Conservation (phyloP, 2,113 vertebrate genomes). For the Cephalophus harveyi region DNA sequence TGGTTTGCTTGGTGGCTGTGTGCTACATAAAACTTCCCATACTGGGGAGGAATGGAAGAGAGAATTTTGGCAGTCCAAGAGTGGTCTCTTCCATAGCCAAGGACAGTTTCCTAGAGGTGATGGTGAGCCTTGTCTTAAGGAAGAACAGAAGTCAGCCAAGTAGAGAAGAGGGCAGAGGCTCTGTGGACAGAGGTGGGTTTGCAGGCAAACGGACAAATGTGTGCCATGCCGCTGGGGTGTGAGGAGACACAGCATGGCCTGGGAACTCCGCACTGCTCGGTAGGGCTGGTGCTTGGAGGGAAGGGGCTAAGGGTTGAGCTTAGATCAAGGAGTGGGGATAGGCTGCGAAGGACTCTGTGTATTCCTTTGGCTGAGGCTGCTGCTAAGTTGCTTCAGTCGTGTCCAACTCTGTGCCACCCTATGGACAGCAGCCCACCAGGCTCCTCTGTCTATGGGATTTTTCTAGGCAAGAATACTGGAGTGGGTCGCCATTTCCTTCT, state of each 20-base stretch:
- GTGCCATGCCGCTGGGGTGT: background rate
- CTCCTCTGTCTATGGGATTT: background rate
- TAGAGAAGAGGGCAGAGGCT: background rate
- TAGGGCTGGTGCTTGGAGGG: background rate
- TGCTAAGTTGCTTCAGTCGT: background rate
- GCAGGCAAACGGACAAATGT: background rate
- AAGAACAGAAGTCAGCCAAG: background rate
- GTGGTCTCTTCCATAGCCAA: background rate
- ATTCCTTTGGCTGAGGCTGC: background rate
- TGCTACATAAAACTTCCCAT: background rate
- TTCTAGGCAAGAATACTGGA: background rate
- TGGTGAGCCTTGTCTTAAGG: background rate
- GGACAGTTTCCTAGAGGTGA: background rate
- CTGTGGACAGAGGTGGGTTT: background rate
- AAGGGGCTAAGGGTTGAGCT: background rate
- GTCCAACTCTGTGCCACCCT: rapidly evolving
- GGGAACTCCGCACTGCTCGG: background rate
- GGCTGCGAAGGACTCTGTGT: background rate
- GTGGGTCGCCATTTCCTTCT: background rate
- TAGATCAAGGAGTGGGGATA: background rate
- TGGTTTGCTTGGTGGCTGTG: background rate
- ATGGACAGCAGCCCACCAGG: background rate
- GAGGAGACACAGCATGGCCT: background rate
- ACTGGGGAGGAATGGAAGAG: background rate
- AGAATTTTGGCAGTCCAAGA: background rate